A percentile compares a stretch with the other conserved stretches of the same genome.
These are phyloP conservation scores for Poeciliopsis gracilis DNA, from an alignment of 2,797 vertebrate species.

Conservation along the genomic window DNA sequence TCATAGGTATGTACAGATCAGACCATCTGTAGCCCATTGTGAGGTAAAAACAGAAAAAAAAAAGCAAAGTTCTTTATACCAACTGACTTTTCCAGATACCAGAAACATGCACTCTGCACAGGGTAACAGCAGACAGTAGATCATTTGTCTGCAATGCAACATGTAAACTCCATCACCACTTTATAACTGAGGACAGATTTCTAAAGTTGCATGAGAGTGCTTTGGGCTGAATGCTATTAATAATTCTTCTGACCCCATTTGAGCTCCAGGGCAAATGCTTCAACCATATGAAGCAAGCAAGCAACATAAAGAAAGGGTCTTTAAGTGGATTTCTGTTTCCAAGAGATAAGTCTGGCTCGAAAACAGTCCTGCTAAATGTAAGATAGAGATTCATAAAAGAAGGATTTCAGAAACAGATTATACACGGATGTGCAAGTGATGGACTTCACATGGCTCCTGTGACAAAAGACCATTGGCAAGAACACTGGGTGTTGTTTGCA, in stretches of 20 bases:
- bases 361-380: constrained; percentile 40
- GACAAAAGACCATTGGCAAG: constrained; percentile 57
- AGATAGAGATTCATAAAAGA: not conserved
- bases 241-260: constrained; percentile 57
- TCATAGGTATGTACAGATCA: constrained; percentile 4
- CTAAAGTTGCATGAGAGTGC: constrained; percentile 32
- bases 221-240: constrained; percentile 22
- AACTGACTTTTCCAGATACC: not conserved
- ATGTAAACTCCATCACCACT: constrained; percentile 21
- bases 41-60: not conserved
- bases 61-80: not conserved
- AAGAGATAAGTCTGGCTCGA: constrained; percentile 57
- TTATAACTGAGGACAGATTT: constrained; percentile 24
- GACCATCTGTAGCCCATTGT: not conserved
- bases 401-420: constrained; percentile 46
- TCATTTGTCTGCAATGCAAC: constrained; percentile 15
- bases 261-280: constrained; percentile 64
- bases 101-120: not conserved
- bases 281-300: constrained; percentile 58
- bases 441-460: constrained; percentile 39
- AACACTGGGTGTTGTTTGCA: constrained; percentile 52
- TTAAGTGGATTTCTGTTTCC: constrained; percentile 61
- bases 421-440: constrained; percentile 34
- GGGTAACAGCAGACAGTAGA: constrained; percentile 1
- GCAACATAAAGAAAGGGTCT: constrained; percentile 52